Evolutionary conservation across 1,140 invertebrate species (phyloP).

Genomic region (Plutomurus gul): DNA sequence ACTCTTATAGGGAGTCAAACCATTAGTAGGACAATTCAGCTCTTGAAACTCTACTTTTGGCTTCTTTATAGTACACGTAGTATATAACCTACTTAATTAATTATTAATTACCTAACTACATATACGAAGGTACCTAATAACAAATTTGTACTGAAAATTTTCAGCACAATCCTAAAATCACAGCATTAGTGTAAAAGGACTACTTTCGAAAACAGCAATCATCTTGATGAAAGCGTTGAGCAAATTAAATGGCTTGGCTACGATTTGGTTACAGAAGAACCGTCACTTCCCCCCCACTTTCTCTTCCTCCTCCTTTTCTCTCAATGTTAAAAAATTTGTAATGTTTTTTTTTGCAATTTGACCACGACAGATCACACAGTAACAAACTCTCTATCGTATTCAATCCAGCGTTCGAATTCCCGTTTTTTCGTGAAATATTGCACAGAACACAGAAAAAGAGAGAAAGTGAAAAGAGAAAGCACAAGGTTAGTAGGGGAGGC

Average conservation of each 20-base stretch:
- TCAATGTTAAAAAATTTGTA: background rate
- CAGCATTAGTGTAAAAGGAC: conserved; percentile 23
- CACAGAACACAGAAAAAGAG: conserved; percentile 22
- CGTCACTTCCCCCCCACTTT: no score
- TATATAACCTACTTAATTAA: no score
- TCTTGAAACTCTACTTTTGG: background rate
- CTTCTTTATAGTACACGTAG: background rate
- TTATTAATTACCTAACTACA: background rate
- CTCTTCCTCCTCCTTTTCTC: background rate
- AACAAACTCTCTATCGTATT: no score
- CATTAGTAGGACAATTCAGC: background rate
- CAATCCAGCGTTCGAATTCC: no score
- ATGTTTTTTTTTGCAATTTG: no score
- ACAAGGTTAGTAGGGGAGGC: conserved; percentile 27
- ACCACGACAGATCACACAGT: no score
- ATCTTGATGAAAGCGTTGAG: conserved; percentile 20
- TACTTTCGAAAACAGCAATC: conserved; percentile 13
- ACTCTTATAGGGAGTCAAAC: background rate
- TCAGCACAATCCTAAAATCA: conserved; percentile 11
- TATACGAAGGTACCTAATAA: background rate
- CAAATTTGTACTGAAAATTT: background rate
- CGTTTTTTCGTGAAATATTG: conserved; percentile 2
- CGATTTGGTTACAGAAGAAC: conserved; percentile 8
- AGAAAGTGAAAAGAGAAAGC: conserved; percentile 20
- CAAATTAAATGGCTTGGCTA: conserved; percentile 29